Evolutionary conservation across 2,888 invertebrate species (phyloP).

Genomic region (Nezara viridula): DNA sequence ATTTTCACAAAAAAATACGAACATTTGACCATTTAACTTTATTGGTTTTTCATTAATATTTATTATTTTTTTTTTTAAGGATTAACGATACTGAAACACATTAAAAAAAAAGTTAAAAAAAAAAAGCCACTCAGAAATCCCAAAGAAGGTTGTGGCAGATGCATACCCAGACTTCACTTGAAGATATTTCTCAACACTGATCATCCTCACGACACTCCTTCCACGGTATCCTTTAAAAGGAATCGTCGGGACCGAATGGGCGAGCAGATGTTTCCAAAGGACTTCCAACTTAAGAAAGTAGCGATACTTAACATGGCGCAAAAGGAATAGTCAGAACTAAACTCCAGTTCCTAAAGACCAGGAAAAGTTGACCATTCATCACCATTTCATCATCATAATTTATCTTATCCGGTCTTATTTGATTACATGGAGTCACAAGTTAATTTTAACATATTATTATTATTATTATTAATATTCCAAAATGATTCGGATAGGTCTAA

Average conservation of each 20-base stretch:
- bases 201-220: constrained; percentile 16
- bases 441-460: no score
- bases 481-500: no score
- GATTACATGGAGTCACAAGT: no score
- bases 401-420: no score
- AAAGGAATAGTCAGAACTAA: background rate
- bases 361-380: no score
- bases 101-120: background rate
- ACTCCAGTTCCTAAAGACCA: no score
- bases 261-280: background rate
- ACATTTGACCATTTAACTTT: no score
- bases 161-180: background rate
- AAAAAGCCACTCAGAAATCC: background rate
- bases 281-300: background rate
- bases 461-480: no score
- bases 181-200: background rate
- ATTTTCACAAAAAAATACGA: no score
- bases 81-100: background rate
- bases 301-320: background rate
- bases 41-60: no score
- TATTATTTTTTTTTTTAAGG: no score
- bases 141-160: background rate
- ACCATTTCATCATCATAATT: no score
- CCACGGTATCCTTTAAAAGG: background rate
- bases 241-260: background rate